Evolutionary conservation across 2,888 invertebrate genomes (phyloP), one percentile per base, ranked within the genome.

Genomic region (Lepidocyrtinus sp.): DNA sequence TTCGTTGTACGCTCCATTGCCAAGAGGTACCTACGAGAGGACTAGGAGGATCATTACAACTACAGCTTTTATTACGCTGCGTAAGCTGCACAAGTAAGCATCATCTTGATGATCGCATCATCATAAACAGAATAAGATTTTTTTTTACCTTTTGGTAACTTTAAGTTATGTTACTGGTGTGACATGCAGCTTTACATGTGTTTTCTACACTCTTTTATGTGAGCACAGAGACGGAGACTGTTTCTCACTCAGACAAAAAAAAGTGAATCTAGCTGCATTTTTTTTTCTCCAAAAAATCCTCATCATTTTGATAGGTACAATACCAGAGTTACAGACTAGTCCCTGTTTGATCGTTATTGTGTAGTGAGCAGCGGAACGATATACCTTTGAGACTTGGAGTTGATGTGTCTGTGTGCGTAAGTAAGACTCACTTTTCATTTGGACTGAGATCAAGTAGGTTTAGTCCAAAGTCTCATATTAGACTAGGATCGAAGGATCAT

Each of bases 151-250:
- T 62, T 74, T 27, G 63, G 26, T 62, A 15, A 62, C 62, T 68
- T 36, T 7, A 36, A 36, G 36, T 36, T 36, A 67, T 78, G 78
- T 78, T 78, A 78, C 72, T 73, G 71, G 77, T 72, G 72, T 72
- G 78, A 78, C 78, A 73, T 68, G 68, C 63, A 77, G 78, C 63
- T 78, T 78, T 78, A 78, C 78, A 78, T 78, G 78, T 78, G 78
- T 78, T 73, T 78, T 73, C 78, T 73, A 68, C 78, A 78, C 77
- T 77, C 77, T 77, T 77, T 77, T 71, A 61, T 77, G 68, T 68
- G 78, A 67, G 68, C 72, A 78, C 72, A 78, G 72, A 67, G 78
- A 78, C 62, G 67, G 73, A 36, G 68, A 78, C 63, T 63, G 63
- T 22, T 22, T 64, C 72, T 64, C 36, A 36, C 36, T 36, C 36